Evolutionary conservation across 2,113 vertebrate genomes (phyloP).

Genomic region (Phylloscopus trochiloides): DNA sequence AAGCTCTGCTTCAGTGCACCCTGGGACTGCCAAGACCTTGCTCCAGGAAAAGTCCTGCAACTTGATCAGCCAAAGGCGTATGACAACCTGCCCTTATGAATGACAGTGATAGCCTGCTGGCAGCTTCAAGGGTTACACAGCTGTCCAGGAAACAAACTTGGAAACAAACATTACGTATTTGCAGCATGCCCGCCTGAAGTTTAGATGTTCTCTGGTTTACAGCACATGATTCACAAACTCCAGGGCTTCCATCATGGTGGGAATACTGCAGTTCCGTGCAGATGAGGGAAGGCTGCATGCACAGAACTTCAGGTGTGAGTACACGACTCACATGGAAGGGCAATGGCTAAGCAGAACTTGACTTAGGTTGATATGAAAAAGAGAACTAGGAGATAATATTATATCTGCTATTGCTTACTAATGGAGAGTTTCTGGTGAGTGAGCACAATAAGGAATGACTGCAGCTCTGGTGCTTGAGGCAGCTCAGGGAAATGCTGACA

Average conservation of each 20-base stretch:
- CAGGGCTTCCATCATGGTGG: background rate
- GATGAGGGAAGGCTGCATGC: background rate
- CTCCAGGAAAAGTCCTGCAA: background rate
- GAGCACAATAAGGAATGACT: fast-evolving
- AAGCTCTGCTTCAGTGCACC: background rate
- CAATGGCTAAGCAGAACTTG: background rate
- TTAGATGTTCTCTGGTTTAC: background rate
- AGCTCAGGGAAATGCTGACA: background rate
- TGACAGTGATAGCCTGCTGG: background rate
- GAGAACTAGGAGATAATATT: background rate
- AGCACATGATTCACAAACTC: background rate
- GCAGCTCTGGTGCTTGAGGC: background rate
- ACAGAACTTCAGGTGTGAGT: background rate
- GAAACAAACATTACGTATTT: fast-evolving
- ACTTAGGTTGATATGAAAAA: background rate
- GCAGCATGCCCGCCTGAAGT: fast-evolving
- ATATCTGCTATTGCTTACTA: background rate
- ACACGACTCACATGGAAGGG: background rate
- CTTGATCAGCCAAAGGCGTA: background rate
- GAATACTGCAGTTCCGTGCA: background rate
- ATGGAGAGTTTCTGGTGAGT: background rate
- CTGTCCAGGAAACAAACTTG: background rate
- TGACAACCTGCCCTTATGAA: background rate
- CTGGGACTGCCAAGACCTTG: background rate
- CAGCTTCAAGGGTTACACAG: background rate